Evolutionary conservation across 2,888 invertebrate genomes (phyloP).

Genomic region (Tipula helvola): DNA sequence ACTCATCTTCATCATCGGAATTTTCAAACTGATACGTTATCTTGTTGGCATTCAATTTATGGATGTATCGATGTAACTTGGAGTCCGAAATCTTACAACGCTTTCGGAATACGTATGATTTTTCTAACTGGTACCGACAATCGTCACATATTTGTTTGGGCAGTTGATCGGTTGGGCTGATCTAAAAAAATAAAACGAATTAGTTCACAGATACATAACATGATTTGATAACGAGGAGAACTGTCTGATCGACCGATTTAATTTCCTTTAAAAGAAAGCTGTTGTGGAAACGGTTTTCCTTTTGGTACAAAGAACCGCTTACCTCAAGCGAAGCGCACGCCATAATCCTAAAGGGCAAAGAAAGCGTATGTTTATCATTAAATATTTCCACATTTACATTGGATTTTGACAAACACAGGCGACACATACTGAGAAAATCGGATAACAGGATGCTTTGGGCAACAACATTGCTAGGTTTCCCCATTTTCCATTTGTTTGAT

Average conservation of each 20-base stretch:
- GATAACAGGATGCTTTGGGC: slow-evolving; percentile 12
- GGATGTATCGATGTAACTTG: too few relatives aligned
- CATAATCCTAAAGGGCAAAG: slow-evolving; percentile 58
- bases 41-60: slow-evolving; percentile 17
- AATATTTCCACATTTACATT: slow-evolving; percentile 25
- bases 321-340: slow-evolving; percentile 64
- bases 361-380: slow-evolving; percentile 34
- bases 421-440: slow-evolving; percentile 22
- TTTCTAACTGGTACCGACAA: slow-evolving; percentile 40
- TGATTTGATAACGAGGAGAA: neutral
- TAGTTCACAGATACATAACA: neutral
- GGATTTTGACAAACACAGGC: slow-evolving; percentile 26
- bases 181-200: neutral
- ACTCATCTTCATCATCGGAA: too few relatives aligned
- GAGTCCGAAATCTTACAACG: slow-evolving; percentile 27
- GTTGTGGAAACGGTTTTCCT: too few relatives aligned
- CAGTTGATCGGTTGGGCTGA: slow-evolving; percentile 26
- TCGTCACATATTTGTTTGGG: too few relatives aligned
- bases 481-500: neutral
- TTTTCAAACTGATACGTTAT: too few relatives aligned
- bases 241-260: neutral
- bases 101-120: slow-evolving; percentile 58
- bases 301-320: slow-evolving; percentile 19
- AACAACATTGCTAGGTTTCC: slow-evolving; percentile 8
- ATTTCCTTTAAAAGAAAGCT: neutral